Evolutionary conservation across 2,113 vertebrate genomes (phyloP).

Genomic region (Zapornia atra): DNA sequence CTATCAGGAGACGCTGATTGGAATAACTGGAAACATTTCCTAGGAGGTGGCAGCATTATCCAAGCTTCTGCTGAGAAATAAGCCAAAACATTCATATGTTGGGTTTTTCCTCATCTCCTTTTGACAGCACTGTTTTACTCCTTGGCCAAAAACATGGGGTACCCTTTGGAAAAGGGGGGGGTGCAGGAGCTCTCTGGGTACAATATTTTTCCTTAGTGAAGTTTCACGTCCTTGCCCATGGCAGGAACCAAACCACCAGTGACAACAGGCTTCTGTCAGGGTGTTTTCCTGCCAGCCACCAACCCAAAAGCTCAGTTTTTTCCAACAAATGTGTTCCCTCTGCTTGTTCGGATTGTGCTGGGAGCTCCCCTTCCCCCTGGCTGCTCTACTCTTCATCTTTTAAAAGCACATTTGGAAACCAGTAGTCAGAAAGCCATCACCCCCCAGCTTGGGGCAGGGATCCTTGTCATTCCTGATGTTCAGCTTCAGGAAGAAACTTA

Average conservation of each 20-base stretch:
- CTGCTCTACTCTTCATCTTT: neutral
- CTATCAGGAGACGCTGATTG: neutral
- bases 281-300: neutral
- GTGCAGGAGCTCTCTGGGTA: neutral
- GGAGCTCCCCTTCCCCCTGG: neutral
- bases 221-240: neutral
- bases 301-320: neutral
- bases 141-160: neutral
- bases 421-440: neutral
- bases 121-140: neutral
- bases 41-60: neutral
- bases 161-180: neutral
- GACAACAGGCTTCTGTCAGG: neutral
- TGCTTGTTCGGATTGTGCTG: neutral
- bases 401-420: neutral
- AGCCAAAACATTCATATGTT: neutral
- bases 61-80: neutral
- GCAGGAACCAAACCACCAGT: neutral
- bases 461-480: neutral
- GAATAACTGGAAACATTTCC: neutral
- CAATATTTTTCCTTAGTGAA: neutral
- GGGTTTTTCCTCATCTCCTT: neutral
- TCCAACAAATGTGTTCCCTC: neutral
- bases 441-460: neutral
- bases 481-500: neutral